Conservation (phyloP, 2,888 invertebrate species). For the Tinea pellionella region DNA sequence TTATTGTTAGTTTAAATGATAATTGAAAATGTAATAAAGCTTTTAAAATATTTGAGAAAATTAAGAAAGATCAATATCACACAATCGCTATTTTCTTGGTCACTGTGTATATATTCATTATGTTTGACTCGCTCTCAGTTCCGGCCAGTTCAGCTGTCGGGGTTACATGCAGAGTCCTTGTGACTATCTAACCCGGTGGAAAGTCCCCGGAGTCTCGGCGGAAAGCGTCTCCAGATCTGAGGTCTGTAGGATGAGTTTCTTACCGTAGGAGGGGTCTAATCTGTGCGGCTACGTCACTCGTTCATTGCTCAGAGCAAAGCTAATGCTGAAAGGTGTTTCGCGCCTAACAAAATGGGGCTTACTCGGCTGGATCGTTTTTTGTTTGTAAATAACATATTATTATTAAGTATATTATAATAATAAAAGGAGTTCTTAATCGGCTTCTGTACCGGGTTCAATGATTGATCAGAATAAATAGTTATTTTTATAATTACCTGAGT, state of each 20-base stretch:
- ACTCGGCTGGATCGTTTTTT: constrained; percentile 50
- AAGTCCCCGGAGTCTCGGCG: constrained; percentile 68
- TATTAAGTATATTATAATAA: too few species aligned
- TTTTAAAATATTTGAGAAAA: neutral
- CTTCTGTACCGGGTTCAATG: too few species aligned
- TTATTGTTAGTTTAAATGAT: too few species aligned
- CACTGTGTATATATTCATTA: neutral
- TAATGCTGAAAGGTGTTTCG: constrained; percentile 42
- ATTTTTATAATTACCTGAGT: too few species aligned
- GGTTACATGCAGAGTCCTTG: constrained; percentile 49
- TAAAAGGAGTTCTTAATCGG: too few species aligned
- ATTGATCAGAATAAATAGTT: too few species aligned
- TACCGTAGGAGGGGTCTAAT: constrained; percentile 45
- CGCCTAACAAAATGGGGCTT: constrained; percentile 66
- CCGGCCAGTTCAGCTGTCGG: constrained; percentile 59
- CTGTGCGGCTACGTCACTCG: constrained; percentile 37
- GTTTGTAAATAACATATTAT: too few species aligned
- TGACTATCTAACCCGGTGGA: constrained; percentile 59
- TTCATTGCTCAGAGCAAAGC: constrained; percentile 65
- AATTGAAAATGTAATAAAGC: neutral
- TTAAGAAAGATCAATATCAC: constrained; percentile 29
- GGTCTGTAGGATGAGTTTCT: constrained; percentile 31
- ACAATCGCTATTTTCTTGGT: constrained; percentile 20
- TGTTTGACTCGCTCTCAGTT: constrained; percentile 24
- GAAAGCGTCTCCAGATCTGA: constrained; percentile 54